These are phyloP conservation scores for Drosophila neonasuta DNA, from an alignment of 2,888 invertebrate genomes.

Conservation along the genomic window DNA sequence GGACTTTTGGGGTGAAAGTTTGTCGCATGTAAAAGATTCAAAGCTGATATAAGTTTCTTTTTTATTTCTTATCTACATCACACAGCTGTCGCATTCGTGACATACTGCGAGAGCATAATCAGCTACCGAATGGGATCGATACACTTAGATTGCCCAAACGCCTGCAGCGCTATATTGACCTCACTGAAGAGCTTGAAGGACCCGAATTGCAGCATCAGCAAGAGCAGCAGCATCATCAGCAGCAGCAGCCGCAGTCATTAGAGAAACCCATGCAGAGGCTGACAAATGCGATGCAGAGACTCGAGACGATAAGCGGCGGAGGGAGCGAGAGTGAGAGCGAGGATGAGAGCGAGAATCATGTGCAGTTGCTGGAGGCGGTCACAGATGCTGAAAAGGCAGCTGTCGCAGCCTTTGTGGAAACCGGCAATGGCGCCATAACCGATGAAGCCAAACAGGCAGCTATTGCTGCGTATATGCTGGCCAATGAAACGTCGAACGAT, in stretches of 20 bases:
- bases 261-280: constrained; percentile 29
- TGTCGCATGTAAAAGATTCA: constrained; percentile 8
- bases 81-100: constrained; percentile 86
- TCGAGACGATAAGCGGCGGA: constrained; percentile 65
- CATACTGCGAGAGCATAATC: constrained; percentile 86
- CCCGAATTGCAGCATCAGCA: constrained; percentile 28
- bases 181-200: constrained; percentile 85
- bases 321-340: constrained; percentile 36
- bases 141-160: constrained; percentile 86
- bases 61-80: constrained; percentile 16
- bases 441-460: constrained; percentile 62
- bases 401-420: constrained; percentile 60
- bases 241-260: constrained; percentile 16
- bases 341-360: constrained; percentile 66
- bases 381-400: constrained; percentile 69
- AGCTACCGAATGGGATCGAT: constrained; percentile 89
- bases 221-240: constrained; percentile 2
- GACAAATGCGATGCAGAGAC: constrained; percentile 44
- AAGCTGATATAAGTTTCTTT: constrained; percentile 5
- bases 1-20: background rate
- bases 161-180: constrained; percentile 88
- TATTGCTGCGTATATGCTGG: constrained; percentile 53
- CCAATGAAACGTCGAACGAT: constrained; percentile 20
- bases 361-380: constrained; percentile 61
- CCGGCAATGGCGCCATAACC: constrained; percentile 52